Percentiles rank a stretch among this genome's conserved stretches.
phyloP scores from a whole-genome alignment of 1,140 invertebrate species.

The Hetaerina americana region DNA sequence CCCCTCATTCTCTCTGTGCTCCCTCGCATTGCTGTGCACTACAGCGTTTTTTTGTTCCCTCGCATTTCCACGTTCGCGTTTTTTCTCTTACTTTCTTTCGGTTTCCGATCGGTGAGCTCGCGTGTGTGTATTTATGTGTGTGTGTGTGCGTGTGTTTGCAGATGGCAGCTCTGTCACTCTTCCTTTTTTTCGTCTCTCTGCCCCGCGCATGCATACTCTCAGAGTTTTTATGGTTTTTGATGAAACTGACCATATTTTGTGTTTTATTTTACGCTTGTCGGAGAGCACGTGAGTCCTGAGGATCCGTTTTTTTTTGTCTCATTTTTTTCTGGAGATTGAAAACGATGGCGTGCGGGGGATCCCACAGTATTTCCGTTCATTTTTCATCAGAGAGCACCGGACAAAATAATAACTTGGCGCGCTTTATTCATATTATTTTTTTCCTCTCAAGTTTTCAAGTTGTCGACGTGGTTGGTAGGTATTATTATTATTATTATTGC shows the following conservation, averaged over 20 bases:
- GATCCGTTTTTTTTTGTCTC: not conserved
- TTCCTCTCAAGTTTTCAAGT: too few species aligned
- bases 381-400: not conserved
- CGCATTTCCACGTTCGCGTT: not conserved
- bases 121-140: too few species aligned
- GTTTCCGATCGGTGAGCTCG: too few species aligned
- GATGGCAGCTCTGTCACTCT: not conserved
- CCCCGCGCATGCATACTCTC: not conserved
- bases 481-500: too few species aligned
- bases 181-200: not conserved
- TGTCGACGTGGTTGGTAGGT: too few species aligned
- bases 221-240: not conserved
- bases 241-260: not conserved
- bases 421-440: too few species aligned
- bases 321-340: not conserved
- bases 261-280: not conserved
- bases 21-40: too few species aligned
- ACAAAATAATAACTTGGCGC: too few species aligned
- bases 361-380: not conserved
- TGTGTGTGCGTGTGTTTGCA: too few species aligned
- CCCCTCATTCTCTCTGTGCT: too few species aligned
- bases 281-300: too few species aligned
- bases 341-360: not conserved
- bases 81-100: too few species aligned
- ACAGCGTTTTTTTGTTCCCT: not conserved